phyloP scores from a whole-genome alignment of 2,888 invertebrate species.

The Ceriagrion tenellum region DNA sequence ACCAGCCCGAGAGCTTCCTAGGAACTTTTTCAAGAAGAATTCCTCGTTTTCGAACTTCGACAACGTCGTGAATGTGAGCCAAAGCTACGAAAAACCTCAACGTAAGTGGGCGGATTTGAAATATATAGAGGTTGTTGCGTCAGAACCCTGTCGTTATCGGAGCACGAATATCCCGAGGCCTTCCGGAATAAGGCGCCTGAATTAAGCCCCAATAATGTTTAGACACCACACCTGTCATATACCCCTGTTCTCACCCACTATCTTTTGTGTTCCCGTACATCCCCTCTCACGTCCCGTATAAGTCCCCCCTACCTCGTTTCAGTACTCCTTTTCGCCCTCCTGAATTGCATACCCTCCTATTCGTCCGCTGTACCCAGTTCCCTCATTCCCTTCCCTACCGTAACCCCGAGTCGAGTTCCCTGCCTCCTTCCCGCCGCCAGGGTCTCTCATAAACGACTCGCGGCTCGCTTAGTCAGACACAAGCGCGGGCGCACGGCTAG shows the following conservation, averaged over 20 bases:
- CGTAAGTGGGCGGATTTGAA: too few species aligned
- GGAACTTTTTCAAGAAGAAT: too few species aligned
- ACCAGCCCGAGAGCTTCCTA: too few species aligned
- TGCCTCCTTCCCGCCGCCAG: neutral
- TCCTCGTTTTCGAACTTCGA: too few species aligned
- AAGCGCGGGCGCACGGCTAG: neutral
- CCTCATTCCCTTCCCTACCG: neutral
- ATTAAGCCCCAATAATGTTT: too few species aligned
- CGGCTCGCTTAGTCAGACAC: neutral
- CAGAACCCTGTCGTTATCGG: too few species aligned
- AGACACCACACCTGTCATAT: neutral
- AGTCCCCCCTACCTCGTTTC: neutral
- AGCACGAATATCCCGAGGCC: too few species aligned
- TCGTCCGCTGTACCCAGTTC: neutral
- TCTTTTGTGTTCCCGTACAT: neutral
- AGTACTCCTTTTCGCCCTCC: neutral
- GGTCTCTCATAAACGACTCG: neutral
- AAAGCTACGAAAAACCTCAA: too few species aligned
- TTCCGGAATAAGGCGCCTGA: too few species aligned
- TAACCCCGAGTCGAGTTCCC: slow-evolving; percentile 4
- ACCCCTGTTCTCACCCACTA: neutral
- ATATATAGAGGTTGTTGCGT: too few species aligned
- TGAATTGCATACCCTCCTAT: neutral
- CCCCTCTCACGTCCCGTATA: neutral
- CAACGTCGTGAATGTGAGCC: too few species aligned